Base-by-base conservation (phyloP, 2,888 invertebrate species). In the Parnassius smintheus region DNA sequence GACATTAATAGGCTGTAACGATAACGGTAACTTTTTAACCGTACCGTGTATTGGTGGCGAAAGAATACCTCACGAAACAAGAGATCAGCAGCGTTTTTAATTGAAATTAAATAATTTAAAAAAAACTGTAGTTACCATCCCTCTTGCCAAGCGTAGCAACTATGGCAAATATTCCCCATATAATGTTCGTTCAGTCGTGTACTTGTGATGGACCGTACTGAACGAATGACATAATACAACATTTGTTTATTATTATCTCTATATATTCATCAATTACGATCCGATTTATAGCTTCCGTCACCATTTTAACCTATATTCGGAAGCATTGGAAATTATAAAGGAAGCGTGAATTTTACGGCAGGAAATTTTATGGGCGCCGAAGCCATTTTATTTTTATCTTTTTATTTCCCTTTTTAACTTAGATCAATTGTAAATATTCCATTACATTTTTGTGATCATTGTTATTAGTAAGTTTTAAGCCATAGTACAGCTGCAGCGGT, bases 281-380 rank as follows among this genome's bases (percentile, higher is more conserved):
- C 25, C 25, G 25, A 12, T 52, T 52, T 52, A 52, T 25, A 25
- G 51, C 22, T 11, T 11, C 22, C 35, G 50, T 25, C 25, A 3
- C 25, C 25, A 25, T 25, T 25, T 25, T 50, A 18, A 50, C 10
- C 13, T 50, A 13, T 18, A 18, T 50, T 50, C 13, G 13, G 50
- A 50, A 18, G 18, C 50, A 18, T 50, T 50, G 50, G 13, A 50
- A 18, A 22, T 50, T 50, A 13, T 13, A 18, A 50, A 50, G 25
- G 25, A 52, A 52, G 51, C 25, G 25, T 22, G 25, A 8, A 46
- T 52, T 52, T 52, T 52, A 52, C 51, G 51, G 12, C 11, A 12
- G 51, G 25, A 25, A 35, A 25, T 52, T 52, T 22, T 25, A 52
- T 12, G 25, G 11, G 11, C 51, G 11, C 7, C 51, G 12, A 52